Base-by-base conservation (phyloP, 2,797 vertebrate species). In the Siniperca undulata region DNA sequence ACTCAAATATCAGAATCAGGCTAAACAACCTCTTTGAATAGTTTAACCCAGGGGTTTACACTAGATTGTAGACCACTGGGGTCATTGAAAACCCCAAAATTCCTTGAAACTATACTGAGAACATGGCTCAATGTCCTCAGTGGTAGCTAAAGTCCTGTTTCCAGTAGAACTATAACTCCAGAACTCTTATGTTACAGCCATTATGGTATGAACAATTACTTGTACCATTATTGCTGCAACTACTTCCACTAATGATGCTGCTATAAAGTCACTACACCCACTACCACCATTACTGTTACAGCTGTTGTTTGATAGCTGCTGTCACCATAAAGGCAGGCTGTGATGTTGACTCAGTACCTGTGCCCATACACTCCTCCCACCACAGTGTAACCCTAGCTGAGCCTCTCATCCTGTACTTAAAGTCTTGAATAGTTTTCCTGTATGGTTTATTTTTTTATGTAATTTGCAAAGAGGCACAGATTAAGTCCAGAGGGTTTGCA, bases 391-490 rank as follows among this genome's bases (percentile, higher is more conserved):
- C 36, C 50, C 22, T 14, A 6, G 7, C 70, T 9, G 53, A 67
- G 34, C 20, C 44, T 66, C 62, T 50, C 24, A 36, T 3, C 16
- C 36, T 61, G 0, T 42, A 36, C 44, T 73, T 36, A 17, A 67
- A 11, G 34, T 53, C 44, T 7, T 46, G 2, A 70, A 4, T 56
- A 50, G 30, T 67, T 73, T 68, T 61, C 27, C 36, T 66, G n/a
- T 53, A 2, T 24, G 73, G 11, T 77, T 73, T 66, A 42, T 70
- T 78, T 67, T 69, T 60, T 73, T 10, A n/a, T 59, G 46, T 48
- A 9, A 50, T 82, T 77, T 71, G 36, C 65, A 74, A 46, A 71
- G 70, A 53, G 19, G 44, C 19, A 27, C 7, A 34, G 67, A 62
- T 79, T 12, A 66, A 2, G 48, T 70, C 36, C 50, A 62, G 46